Evolutionary conservation across 2,888 invertebrate species (phyloP).

Genomic region (Philereme transversata): DNA sequence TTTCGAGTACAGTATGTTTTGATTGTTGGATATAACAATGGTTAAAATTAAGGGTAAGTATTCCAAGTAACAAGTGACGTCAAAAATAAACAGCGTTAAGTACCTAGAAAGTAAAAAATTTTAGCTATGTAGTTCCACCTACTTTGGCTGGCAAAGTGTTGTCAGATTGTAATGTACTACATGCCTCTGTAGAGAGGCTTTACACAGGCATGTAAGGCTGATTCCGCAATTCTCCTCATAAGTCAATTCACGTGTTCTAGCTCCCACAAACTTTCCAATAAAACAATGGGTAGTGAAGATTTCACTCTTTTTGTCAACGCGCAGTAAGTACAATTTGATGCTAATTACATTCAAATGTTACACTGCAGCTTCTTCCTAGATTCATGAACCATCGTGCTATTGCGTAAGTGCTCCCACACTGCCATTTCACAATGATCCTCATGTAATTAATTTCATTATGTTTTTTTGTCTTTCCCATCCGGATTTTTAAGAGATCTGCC

Average conservation of each 20-base stretch:
- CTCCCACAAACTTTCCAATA: constrained; percentile 77
- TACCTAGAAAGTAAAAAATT: constrained; percentile 1
- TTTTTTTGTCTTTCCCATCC: constrained; percentile 34
- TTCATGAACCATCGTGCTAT: constrained; percentile 44
- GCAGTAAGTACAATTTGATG: constrained; percentile 53
- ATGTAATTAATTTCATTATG: constrained; percentile 34
- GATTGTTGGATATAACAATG: constrained; percentile 14
- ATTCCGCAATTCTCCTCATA: constrained; percentile 69
- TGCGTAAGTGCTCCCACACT: constrained; percentile 52
- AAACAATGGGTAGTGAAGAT: constrained; percentile 75
- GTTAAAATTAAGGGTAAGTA: neutral
- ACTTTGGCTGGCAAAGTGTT: constrained; percentile 21
- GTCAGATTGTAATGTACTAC: constrained; percentile 34
- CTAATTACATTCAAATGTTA: constrained; percentile 65
- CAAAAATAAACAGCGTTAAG: neutral
- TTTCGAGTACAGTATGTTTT: constrained; percentile 29
- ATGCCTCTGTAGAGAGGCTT: too few relatives aligned
- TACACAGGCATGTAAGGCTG: constrained; percentile 47
- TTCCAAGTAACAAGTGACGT: neutral
- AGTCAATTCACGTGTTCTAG: constrained; percentile 52
- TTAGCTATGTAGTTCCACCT: constrained; percentile 6
- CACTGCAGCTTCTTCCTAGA: constrained; percentile 64
- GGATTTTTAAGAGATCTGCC: constrained; percentile 28
- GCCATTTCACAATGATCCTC: constrained; percentile 30
- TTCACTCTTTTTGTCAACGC: constrained; percentile 81